A percentile compares a stretch with the other conserved stretches of the same genome.
These are phyloP conservation scores for Benthosema pterotum DNA, from an alignment of 2,797 vertebrate genomes.

Conservation along the genomic window DNA sequence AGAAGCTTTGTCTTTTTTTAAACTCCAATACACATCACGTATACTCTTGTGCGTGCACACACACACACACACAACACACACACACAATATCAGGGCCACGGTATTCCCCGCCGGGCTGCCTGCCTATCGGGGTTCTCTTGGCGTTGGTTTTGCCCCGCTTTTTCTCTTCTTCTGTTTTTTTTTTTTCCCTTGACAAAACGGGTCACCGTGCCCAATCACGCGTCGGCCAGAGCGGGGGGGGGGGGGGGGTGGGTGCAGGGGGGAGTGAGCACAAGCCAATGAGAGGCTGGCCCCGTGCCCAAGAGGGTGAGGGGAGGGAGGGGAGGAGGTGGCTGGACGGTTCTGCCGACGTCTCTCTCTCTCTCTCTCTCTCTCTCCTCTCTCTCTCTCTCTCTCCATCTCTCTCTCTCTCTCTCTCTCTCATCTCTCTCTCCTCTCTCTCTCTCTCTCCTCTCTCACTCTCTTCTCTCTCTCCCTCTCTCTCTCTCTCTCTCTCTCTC, in stretches of 20 bases:
- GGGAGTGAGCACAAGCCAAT: slow-evolving; percentile 68
- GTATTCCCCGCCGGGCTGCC: slow-evolving; percentile 68
- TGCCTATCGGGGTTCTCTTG: slow-evolving; percentile 49
- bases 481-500: slow-evolving; percentile 21
- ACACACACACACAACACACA: slow-evolving; percentile 15
- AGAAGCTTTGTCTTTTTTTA: slow-evolving; percentile 62
- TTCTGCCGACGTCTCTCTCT: background rate
- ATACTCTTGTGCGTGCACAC: background rate
- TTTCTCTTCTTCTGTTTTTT: too few relatives aligned
- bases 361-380: background rate
- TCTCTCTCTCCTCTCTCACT: slow-evolving; percentile 15
- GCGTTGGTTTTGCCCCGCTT: slow-evolving; percentile 72
- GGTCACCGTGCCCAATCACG: slow-evolving; percentile 79
- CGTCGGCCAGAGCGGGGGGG: slow-evolving; percentile 61
- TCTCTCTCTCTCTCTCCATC: slow-evolving; percentile 20
- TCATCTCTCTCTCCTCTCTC: background rate
- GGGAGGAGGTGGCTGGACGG: too few relatives aligned
- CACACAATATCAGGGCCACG: slow-evolving; percentile 68
- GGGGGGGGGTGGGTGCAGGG: slow-evolving; percentile 71
- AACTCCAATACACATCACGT: slow-evolving; percentile 46
- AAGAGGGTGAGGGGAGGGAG: slow-evolving; percentile 19
- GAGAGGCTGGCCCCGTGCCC: slow-evolving; percentile 39
- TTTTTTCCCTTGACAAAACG: slow-evolving; percentile 62
- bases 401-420: background rate
- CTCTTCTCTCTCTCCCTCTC: background rate